A percentile compares a stretch with the other conserved stretches of the same genome.
Conservation (phyloP, 2,888 invertebrate genomes). For the Perizoma flavofasciatum region DNA sequence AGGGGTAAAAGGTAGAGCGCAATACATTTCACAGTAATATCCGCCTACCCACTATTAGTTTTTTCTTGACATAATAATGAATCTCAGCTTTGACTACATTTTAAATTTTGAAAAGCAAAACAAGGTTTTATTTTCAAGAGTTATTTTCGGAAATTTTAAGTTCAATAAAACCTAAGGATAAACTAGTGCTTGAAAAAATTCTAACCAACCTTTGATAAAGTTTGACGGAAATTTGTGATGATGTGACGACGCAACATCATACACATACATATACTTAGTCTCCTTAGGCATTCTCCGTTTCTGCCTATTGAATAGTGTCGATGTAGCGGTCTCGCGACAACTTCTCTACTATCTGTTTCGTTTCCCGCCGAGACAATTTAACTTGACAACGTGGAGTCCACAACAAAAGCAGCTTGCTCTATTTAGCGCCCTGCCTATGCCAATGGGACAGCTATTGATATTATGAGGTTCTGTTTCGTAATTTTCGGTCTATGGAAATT, state of each 20-base stretch:
- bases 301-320: constrained; percentile 71
- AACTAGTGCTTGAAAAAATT: too few relatives aligned
- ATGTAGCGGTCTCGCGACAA: constrained; percentile 70
- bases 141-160: too few relatives aligned
- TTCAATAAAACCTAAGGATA: too few relatives aligned
- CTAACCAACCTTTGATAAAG: too few relatives aligned
- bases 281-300: constrained; percentile 33
- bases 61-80: too few relatives aligned
- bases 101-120: too few relatives aligned
- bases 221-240: too few relatives aligned
- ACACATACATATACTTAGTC: constrained; percentile 11
- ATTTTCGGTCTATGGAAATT: constrained; percentile 29
- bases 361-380: constrained; percentile 82
- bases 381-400: constrained; percentile 76
- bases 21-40: too few relatives aligned
- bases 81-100: too few relatives aligned
- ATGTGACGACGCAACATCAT: too few relatives aligned
- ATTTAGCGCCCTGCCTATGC: constrained; percentile 66
- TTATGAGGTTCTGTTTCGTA: constrained; percentile 42
- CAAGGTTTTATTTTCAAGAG: too few relatives aligned
- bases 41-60: too few relatives aligned
- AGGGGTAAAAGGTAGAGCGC: background rate
- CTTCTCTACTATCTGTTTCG: constrained; percentile 80
- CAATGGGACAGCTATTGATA: constrained; percentile 57
- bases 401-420: constrained; percentile 75